Conservation (phyloP, 1,140 invertebrate species). For the Globodera rostochiensis region DNA sequence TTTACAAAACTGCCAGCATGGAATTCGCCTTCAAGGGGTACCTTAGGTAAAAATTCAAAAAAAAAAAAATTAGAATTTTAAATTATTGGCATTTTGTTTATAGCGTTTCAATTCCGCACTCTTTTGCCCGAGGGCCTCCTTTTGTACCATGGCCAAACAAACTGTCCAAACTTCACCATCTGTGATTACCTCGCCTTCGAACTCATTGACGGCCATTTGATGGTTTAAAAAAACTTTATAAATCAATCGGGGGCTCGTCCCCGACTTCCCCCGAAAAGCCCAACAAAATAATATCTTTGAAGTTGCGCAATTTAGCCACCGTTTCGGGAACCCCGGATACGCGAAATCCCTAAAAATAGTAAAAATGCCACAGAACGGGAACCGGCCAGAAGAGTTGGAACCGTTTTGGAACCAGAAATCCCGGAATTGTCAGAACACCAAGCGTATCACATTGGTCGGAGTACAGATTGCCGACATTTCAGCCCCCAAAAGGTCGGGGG, state of each 20-base stretch:
- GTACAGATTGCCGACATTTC: no score
- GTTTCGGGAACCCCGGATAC: no score
- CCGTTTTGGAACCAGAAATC: neutral
- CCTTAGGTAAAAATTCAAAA: conserved; percentile 45
- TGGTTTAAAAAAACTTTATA: conserved; percentile 58
- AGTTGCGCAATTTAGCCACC: no score
- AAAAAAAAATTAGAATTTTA: neutral
- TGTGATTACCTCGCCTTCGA: conserved; percentile 90
- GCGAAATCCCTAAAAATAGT: no score
- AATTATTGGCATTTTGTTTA: conserved; percentile 32
- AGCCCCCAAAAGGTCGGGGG: no score
- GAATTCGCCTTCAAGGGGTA: conserved; percentile 61
- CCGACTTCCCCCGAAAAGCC: no score
- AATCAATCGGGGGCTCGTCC: neutral
- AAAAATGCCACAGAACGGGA: no score
- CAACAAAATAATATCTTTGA: no score
- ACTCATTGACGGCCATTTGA: conserved; percentile 86
- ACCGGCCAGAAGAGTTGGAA: no score
- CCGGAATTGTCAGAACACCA: neutral
- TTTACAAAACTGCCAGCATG: conserved; percentile 57
- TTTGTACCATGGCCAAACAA: conserved; percentile 84
- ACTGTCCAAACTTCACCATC: conserved; percentile 67
- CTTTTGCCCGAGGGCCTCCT: conserved; percentile 90
- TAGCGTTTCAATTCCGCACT: conserved; percentile 75
- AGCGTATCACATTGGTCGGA: no score